Evolutionary conservation across 2,113 vertebrate genomes (phyloP), one percentile per base, ranked within the genome.

Genomic region (Cryptotis parvus): DNA sequence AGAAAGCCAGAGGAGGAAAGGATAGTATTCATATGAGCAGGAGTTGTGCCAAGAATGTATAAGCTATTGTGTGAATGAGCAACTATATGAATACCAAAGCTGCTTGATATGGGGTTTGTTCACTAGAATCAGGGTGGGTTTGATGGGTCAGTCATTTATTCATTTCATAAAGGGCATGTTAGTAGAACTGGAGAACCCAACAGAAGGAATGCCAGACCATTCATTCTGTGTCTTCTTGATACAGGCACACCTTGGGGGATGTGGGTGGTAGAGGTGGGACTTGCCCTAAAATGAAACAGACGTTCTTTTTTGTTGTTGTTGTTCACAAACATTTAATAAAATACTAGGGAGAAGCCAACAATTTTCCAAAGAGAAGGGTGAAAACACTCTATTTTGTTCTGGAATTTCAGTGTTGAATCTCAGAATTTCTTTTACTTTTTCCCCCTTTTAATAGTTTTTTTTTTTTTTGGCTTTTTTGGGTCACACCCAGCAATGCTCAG

Each of bases 41-140:
- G 35, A 74, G 79, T 76, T 61, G 27, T 70, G 84, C 81, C 91
- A 70, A 84, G 91, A 89, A 95, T 95, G 41, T 89, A 82, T 84
- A 80, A 69, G 29, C 49, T 87, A 31, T 81, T 24, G 27, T 84
- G 29, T 72, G 66, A 92, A 93, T 58, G 58, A 27, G 37, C 16
- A 84, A 20, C 73, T 75, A 8, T 91, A 66, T 55, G 78, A 82
- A 93, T 92, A 70, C 35, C 70, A 70, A 90, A 92, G 39, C 29
- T 33, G 26, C 33, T 81, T 68, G 61, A 6, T 76, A 1, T 70
- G 39, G 11, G 33, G 6, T 45, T 63, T 79, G 12, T 43, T 15
- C 4, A 15, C 45, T 80, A n/a, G 49, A 70, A 86, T 84, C 61
- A 20, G 65, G 35, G 43, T 78, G 76, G 77, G 41, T 26, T 77